Base-by-base conservation (phyloP, 2,113 vertebrate genomes). In the Brachyhypopomus gauderio region DNA sequence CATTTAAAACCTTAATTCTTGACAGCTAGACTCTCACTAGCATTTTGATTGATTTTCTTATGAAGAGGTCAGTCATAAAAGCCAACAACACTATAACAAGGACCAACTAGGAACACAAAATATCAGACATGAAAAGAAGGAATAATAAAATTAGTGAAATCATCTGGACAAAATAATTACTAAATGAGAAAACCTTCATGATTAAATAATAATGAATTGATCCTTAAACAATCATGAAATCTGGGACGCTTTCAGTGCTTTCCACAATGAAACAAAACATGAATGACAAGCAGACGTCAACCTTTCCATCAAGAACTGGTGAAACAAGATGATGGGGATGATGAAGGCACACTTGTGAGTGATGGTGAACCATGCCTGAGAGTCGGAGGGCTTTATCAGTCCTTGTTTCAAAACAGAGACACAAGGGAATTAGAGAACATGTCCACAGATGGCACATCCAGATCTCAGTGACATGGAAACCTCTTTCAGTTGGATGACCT, bases 321-420 rank as follows among this genome's bases (percentile, higher is more conserved):
- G 79, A 85, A 81, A 81, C 55, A 74, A 27, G 7, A 16, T 62
- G 84, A 75, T 64, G 6, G 22, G 55, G 72, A 38, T 12, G 63
- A 48, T 6, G 59, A 27, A 19, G 22, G 56, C 1, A 25, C 8
- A 12, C 27, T 79, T 52, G 27, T 25, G 25, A 55, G 3, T 5
- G 41, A 30, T 59, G 48, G 67, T 36, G 78, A n/a, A 34, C 25
- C 41, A 52, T 25, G 41, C 23, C n/a, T 11, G 63, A 22, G 23
- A 16, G 58, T 73, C 78, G 38, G 17, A 11, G 16, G 3, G 3
- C 45, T 72, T 83, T 81, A 83, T 9, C 72, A 72, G 77, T 58
- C 85, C 85, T 86, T 86, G 63, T 85, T 72, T 80, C 23, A 74
- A 86, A 81, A 84, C 63, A 86, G 23, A 63, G 60, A 83, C 69